Conservation (phyloP, 1,140 invertebrate species). For the Aradophagus sp. region DNA sequence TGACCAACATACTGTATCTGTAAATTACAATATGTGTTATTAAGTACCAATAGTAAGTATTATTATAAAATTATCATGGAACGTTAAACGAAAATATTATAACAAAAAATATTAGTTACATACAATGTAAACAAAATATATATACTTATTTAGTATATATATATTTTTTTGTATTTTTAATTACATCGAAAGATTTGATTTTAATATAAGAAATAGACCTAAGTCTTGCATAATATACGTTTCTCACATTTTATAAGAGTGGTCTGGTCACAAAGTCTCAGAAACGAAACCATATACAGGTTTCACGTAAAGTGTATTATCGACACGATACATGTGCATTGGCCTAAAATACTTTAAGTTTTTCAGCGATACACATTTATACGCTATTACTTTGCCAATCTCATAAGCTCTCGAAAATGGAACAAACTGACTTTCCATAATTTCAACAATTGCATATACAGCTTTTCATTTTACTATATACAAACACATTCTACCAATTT, state of each 20-base stretch:
- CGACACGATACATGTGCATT: slow-evolving; percentile 6
- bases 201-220: background rate
- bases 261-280: background rate
- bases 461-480: background rate
- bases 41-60: too few species aligned
- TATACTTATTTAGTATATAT: background rate
- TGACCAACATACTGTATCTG: slow-evolving; percentile 18
- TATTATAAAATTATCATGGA: too few species aligned
- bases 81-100: background rate
- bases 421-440: slow-evolving; percentile 7
- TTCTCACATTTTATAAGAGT: background rate
- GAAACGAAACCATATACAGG: slow-evolving; percentile 16
- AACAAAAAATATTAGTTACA: too few species aligned
- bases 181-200: too few species aligned
- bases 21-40: slow-evolving; percentile 1
- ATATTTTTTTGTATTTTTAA: too few species aligned
- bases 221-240: background rate
- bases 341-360: slow-evolving; percentile 18
- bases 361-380: slow-evolving; percentile 4
- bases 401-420: slow-evolving; percentile 24
- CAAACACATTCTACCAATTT: slow-evolving; percentile 4
- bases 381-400: slow-evolving; percentile 9
- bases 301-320: background rate
- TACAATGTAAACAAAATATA: background rate
- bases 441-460: slow-evolving; percentile 3